Percentiles rank a stretch among this genome's conserved stretches.
Conservation (phyloP, 2,113 vertebrate species). For the Sciurus niger region DNA sequence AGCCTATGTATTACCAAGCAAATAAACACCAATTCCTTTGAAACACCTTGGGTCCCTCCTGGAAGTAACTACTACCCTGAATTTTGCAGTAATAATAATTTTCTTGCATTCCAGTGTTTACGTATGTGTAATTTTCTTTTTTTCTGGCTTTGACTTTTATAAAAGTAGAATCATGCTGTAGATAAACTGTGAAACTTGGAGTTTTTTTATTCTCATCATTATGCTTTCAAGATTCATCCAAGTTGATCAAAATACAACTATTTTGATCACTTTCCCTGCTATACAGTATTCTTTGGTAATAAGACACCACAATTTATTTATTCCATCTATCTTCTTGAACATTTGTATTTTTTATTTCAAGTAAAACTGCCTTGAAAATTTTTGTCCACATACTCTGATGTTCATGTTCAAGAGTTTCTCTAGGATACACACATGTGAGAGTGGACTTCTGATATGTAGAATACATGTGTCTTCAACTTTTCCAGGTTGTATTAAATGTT, state of each 20-base stretch:
- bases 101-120: not conserved
- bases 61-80: conserved; percentile 1
- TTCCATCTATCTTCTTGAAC: not conserved
- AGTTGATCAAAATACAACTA: not conserved
- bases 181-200: not conserved
- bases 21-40: not conserved
- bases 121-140: not conserved
- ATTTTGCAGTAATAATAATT: conserved; percentile 14
- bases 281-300: not conserved
- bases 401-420: conserved; percentile 16
- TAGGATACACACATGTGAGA: not conserved
- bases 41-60: not conserved
- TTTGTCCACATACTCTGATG: not conserved
- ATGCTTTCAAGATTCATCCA: not conserved
- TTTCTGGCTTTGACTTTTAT: not conserved
- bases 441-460: not conserved
- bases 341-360: conserved; percentile 21
- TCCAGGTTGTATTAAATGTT: not conserved
- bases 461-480: not conserved
- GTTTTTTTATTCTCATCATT: not conserved
- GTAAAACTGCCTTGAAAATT: not conserved
- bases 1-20: not conserved
- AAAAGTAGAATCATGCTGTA: not conserved
- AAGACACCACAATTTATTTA: conserved; percentile 8
- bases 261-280: not conserved